Conservation (phyloP, 2,113 vertebrate species). For the Scortum barcoo region DNA sequence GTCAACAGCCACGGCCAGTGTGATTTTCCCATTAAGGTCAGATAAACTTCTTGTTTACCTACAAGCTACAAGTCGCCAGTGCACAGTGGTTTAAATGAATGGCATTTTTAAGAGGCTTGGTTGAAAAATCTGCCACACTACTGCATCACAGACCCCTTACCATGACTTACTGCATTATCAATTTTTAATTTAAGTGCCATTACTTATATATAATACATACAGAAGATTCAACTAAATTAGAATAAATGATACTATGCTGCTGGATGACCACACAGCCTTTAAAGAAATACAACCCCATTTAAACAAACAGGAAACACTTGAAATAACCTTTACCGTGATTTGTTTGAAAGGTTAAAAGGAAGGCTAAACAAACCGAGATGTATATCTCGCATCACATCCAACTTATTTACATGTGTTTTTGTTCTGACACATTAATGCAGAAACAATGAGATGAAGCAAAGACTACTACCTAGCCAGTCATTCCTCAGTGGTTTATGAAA, state of each 20-base stretch:
- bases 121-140: neutral
- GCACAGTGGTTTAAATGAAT: neutral
- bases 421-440: neutral
- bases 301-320: neutral
- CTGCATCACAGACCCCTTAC: neutral
- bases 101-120: neutral
- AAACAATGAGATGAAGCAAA: constrained; percentile 14
- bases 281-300: neutral
- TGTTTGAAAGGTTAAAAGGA: neutral
- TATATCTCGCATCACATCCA: neutral
- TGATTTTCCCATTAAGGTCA: neutral
- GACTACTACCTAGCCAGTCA: neutral
- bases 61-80: neutral
- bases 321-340: too few relatives aligned
- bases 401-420: neutral
- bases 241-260: neutral
- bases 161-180: neutral
- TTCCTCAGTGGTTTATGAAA: constrained; percentile 36
- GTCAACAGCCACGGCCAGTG: neutral
- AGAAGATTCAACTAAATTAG: neutral
- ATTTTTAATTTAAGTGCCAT: neutral
- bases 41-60: neutral
- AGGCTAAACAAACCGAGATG: neutral
- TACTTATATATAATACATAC: neutral
- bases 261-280: neutral